phyloP scores from a whole-genome alignment of 1,140 invertebrate species.

The Aphelinus atriplicis region DNA sequence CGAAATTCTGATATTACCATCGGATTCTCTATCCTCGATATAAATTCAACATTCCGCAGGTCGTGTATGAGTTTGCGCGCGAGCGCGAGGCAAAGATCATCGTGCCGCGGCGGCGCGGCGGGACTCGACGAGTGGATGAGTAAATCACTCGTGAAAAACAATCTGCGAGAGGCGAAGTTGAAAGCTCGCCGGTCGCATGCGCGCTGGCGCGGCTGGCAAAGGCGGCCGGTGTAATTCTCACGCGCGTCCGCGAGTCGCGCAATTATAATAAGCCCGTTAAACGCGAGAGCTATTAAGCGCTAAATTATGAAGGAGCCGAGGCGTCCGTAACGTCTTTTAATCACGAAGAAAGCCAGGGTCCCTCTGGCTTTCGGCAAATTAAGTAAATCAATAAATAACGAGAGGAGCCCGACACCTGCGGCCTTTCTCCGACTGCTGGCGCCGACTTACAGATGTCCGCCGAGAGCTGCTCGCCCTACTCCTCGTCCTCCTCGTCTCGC shows the following conservation, averaged over 20 bases:
- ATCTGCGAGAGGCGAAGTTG: neutral
- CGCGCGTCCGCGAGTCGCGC: neutral
- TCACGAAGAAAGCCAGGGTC: conserved; percentile 62
- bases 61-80: too few species aligned
- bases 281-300: conserved; percentile 61
- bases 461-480: conserved; percentile 37
- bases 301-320: conserved; percentile 61
- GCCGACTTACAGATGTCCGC: conserved; percentile 39
- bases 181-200: too few species aligned
- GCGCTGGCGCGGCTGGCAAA: too few species aligned
- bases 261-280: conserved; percentile 58
- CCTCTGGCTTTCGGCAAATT: conserved; percentile 62
- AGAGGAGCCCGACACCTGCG: conserved; percentile 61
- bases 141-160: conserved; percentile 1
- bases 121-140: too few species aligned
- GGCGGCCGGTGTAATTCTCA: neutral
- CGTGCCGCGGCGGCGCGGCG: too few species aligned
- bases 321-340: conserved; percentile 65
- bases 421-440: conserved; percentile 40
- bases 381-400: conserved; percentile 67
- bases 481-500: conserved; percentile 32
- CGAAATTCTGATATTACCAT: too few species aligned
- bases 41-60: too few species aligned
- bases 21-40: too few species aligned
- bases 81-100: too few species aligned